Evolutionary conservation across 2,113 vertebrate species (phyloP).

Genomic region (Tachycineta bicolor): DNA sequence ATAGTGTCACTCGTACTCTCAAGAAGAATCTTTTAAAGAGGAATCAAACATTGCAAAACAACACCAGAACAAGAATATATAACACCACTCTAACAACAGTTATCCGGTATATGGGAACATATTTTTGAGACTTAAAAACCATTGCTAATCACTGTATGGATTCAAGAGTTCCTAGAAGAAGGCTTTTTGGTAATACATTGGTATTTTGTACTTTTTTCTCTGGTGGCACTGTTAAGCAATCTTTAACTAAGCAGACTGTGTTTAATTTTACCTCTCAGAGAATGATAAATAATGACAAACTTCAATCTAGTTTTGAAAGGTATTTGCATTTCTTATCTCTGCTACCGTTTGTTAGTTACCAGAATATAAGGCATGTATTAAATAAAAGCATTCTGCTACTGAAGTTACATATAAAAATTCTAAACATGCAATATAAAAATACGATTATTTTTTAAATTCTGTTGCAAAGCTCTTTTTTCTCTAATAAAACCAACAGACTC

Average conservation of each 20-base stretch:
- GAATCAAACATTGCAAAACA: background rate
- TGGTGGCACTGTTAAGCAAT: background rate
- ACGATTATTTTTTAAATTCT: background rate
- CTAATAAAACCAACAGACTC: background rate
- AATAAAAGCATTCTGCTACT: background rate
- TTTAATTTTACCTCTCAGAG: background rate
- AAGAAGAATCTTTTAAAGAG: background rate
- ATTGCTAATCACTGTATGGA: background rate
- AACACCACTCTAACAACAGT: background rate
- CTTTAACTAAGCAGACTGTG: background rate
- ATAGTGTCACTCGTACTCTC: background rate
- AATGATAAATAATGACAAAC: background rate
- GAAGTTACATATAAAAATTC: background rate
- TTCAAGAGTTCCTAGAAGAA: background rate
- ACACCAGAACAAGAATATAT: background rate
- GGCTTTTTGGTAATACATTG: too few relatives aligned
- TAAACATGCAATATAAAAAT: background rate
- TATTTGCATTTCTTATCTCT: background rate
- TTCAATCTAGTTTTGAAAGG: constrained; percentile 30
- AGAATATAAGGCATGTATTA: background rate
- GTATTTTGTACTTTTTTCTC: background rate
- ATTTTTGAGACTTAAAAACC: background rate
- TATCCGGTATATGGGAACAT: background rate
- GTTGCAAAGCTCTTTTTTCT: background rate
- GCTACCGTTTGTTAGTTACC: background rate